phyloP scores from a whole-genome alignment of 2,113 vertebrate genomes.

The Lycocorax pyrrhopterus region DNA sequence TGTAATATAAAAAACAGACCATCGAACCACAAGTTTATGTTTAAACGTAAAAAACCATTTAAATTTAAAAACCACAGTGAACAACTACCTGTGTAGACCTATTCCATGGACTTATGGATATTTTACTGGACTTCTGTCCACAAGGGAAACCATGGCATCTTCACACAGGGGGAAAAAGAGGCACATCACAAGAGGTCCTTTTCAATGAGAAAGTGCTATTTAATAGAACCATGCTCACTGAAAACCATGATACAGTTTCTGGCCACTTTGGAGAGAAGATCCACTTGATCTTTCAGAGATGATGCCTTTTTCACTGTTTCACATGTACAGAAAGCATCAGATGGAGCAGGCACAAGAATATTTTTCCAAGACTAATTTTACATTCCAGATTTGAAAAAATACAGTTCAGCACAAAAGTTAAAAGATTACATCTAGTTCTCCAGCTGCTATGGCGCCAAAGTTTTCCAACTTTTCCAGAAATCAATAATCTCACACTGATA shows the following conservation, averaged over 20 bases:
- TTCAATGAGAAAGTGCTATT: not conserved
- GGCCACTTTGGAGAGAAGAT: not conserved
- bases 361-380: not conserved
- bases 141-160: not conserved
- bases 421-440: not conserved
- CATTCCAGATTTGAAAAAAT: not conserved
- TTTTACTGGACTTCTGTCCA: not conserved
- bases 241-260: not conserved
- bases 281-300: not conserved
- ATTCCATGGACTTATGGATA: not conserved
- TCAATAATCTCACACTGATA: not conserved
- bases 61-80: not conserved
- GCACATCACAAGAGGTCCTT: not conserved
- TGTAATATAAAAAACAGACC: not conserved
- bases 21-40: not conserved
- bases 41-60: not conserved
- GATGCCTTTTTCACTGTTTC: not conserved
- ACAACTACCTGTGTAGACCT: not conserved
- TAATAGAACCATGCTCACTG: not conserved
- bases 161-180: not conserved
- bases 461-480: not conserved
- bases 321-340: not conserved
- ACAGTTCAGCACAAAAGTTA: not conserved
- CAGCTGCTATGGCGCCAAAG: not conserved
- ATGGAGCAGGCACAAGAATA: not conserved